phyloP scores from a whole-genome alignment of 2,797 vertebrate genomes.

The Falco biarmicus region DNA sequence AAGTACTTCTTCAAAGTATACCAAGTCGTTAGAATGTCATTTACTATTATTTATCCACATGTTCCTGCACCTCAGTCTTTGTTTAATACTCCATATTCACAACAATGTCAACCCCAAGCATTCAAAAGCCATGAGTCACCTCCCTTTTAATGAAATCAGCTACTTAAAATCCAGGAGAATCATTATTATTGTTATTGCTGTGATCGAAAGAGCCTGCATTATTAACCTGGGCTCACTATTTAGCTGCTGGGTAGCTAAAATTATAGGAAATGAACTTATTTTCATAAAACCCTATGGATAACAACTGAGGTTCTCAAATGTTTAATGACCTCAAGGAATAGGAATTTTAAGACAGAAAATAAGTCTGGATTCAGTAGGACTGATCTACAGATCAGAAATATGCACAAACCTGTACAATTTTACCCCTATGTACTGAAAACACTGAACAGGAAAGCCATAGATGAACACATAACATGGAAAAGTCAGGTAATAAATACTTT shows the following conservation, averaged over 20 bases:
- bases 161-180: not conserved
- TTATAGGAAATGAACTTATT: not conserved
- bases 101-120: not conserved
- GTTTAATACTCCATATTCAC: conserved; percentile 7
- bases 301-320: not conserved
- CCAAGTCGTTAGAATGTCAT: not conserved
- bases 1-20: not conserved
- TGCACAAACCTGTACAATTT: not conserved
- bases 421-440: not conserved
- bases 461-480: not conserved
- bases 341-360: not conserved
- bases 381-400: not conserved
- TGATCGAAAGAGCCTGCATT: not conserved
- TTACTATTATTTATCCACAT: not conserved
- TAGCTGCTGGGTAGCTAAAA: not conserved
- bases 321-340: not conserved
- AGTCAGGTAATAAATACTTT: not conserved
- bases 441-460: not conserved
- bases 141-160: not conserved
- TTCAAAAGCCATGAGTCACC: not conserved
- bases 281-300: not conserved
- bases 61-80: not conserved
- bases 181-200: not conserved
- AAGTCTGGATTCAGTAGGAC: not conserved
- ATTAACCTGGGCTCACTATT: not conserved